phyloP scores from a whole-genome alignment of 2,888 invertebrate species.

The Acronicta alni region DNA sequence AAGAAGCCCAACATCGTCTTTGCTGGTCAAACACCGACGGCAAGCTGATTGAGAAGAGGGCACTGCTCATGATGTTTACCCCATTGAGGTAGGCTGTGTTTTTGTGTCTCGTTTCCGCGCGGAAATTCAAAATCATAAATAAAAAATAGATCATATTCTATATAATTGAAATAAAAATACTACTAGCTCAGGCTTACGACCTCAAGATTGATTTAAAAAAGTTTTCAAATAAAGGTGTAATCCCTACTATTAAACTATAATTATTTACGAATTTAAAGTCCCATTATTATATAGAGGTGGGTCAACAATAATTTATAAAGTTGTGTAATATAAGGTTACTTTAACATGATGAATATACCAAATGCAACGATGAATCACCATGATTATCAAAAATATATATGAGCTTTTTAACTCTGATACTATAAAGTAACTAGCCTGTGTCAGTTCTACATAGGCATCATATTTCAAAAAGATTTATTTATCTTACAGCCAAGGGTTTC shows the following conservation, averaged over 20 bases:
- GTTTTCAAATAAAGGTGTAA: no score
- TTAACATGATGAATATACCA: conserved; percentile 78
- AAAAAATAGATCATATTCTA: no score
- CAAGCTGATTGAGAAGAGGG: conserved; percentile 98
- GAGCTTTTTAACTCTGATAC: conserved; percentile 89
- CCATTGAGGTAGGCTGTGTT: conserved; percentile 95
- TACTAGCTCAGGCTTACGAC: no score
- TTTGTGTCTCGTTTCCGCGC: no score
- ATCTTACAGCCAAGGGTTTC: conserved; percentile 95
- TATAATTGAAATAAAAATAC: no score
- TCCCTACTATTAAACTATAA: no score
- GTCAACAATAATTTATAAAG: no score
- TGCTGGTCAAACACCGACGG: conserved; percentile 97
- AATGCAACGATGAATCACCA: conserved; percentile 87
- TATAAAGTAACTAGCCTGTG: accelerated
- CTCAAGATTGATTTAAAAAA: no score
- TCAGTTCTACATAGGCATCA: no score
- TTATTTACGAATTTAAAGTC: no score
- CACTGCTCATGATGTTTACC: conserved; percentile 99
- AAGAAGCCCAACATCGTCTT: conserved; percentile 97
- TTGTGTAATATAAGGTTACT: neutral
- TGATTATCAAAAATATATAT: conserved; percentile 86
- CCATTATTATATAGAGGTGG: no score
- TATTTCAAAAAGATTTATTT: conserved; percentile 21
- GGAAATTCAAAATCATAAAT: no score